Evolutionary conservation across 2,888 invertebrate genomes (phyloP).

Genomic region (Athrips mouffetella): DNA sequence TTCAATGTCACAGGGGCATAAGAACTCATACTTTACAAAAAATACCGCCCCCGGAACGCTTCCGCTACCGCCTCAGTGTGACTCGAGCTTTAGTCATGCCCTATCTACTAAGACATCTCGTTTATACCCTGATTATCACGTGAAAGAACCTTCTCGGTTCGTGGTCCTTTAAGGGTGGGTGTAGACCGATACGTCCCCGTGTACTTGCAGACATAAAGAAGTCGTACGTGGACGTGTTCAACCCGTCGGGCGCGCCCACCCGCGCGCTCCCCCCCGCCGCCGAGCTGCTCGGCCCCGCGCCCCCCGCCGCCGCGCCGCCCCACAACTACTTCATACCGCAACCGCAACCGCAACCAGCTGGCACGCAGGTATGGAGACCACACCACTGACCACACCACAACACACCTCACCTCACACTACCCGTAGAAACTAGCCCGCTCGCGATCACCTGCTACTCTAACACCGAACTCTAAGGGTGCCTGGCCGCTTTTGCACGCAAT

Average conservation of each 20-base stretch:
- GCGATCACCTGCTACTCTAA: background rate
- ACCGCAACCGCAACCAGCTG: conserved; percentile 46
- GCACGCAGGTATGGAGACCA: conserved; percentile 41
- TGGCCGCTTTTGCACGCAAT: too few species aligned
- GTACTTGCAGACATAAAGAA: conserved; percentile 83
- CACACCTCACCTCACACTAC: conserved; percentile 47
- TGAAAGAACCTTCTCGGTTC: background rate
- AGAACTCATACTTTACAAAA: too few species aligned
- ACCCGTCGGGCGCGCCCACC: conserved; percentile 77
- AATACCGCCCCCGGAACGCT: too few species aligned
- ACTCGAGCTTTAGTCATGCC: too few species aligned
- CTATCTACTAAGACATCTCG: too few species aligned
- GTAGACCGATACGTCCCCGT: background rate
- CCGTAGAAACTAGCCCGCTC: background rate
- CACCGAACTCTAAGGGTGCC: too few species aligned
- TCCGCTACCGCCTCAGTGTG: too few species aligned
- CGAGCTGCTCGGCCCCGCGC: conserved; percentile 36
- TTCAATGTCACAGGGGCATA: too few species aligned
- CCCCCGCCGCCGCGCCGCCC: conserved; percentile 48
- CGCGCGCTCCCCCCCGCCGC: conserved; percentile 47
- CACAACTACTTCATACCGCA: conserved; percentile 28
- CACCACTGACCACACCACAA: conserved; percentile 54
- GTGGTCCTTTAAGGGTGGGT: background rate
- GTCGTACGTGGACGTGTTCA: conserved; percentile 94
- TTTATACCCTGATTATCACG: background rate